Percentiles rank a stretch among this genome's conserved stretches.
Conservation (phyloP, 2,797 vertebrate species). For the Syndactyla subalaris region DNA sequence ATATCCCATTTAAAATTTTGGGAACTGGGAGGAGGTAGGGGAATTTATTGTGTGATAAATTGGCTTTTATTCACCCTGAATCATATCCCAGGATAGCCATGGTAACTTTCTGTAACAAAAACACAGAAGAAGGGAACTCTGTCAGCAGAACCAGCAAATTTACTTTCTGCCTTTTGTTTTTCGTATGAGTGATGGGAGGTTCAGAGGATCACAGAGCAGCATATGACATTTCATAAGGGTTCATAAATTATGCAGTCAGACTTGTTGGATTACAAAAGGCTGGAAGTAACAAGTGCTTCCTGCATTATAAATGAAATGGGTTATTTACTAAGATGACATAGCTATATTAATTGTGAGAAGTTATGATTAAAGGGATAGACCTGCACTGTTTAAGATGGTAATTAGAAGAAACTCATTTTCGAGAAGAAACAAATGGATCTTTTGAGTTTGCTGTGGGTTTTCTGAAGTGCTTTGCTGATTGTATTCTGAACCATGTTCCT, state of each 20-base stretch:
- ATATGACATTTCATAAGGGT: not conserved
- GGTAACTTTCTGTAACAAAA: not conserved
- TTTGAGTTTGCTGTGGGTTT: not conserved
- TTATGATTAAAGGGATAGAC: conserved; percentile 18
- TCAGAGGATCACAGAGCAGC: not conserved
- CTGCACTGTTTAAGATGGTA: not conserved
- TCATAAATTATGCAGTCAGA: conserved; percentile 59
- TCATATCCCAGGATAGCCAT: not conserved
- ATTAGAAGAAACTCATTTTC: not conserved
- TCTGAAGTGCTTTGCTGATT: not conserved
- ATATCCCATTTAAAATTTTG: not conserved
- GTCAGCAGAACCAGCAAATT: not conserved
- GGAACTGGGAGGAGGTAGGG: not conserved
- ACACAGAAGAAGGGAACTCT: not conserved
- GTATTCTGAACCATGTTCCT: not conserved
- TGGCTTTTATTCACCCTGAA: not conserved
- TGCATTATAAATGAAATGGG: conserved; percentile 44
- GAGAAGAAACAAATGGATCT: not conserved
- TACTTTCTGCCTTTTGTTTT: conserved; percentile 25
- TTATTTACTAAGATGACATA: conserved; percentile 35
- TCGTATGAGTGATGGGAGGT: not conserved
- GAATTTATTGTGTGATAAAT: not conserved
- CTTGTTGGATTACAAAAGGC: conserved; percentile 39
- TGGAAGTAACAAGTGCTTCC: conserved; percentile 48
- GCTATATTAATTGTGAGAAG: conserved; percentile 25